phyloP scores from a whole-genome alignment of 2,113 vertebrate genomes.

The Dromiciops gliroides region DNA sequence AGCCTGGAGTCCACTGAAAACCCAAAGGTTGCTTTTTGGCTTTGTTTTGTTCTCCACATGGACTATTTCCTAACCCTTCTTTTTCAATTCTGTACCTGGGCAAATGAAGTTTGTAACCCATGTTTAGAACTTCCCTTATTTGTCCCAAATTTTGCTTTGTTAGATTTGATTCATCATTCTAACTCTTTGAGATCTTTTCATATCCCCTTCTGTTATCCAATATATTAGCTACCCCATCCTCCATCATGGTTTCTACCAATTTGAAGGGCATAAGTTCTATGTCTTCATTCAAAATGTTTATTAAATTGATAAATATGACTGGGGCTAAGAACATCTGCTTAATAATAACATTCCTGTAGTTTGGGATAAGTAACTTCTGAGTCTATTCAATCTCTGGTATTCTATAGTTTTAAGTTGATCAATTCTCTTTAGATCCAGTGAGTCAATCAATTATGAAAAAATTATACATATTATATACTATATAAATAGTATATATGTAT shows the following conservation, averaged over 20 bases:
- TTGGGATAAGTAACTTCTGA: background rate
- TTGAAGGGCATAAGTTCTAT: background rate
- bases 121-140: background rate
- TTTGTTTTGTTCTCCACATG: no score
- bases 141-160: background rate
- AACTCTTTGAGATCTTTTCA: background rate
- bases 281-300: background rate
- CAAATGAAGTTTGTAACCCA: background rate
- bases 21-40: background rate
- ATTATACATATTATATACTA: no score
- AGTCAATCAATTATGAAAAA: background rate
- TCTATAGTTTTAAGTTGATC: background rate
- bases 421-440: background rate
- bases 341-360: background rate
- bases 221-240: background rate
- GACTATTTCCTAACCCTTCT: background rate
- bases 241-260: background rate
- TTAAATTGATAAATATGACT: background rate
- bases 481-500: no score
- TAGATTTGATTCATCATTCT: background rate
- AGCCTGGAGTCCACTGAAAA: background rate
- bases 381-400: background rate
- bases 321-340: background rate
- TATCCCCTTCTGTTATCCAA: background rate
- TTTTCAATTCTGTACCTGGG: background rate